Base-by-base conservation (phyloP, 2,888 invertebrate genomes). In the Catocala sponsa region DNA sequence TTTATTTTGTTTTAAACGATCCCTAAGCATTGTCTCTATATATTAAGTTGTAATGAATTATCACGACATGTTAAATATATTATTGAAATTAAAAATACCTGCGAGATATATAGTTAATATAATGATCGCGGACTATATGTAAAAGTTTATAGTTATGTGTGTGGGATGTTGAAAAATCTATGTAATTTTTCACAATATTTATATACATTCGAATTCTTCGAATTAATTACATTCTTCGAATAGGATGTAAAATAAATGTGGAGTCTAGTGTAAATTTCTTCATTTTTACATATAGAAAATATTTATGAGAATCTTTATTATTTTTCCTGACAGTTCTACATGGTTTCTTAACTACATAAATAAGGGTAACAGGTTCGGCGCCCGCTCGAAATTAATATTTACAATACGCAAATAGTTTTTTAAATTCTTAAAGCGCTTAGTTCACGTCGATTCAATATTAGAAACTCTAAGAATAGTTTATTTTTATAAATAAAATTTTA, bases 1-100 rank as follows among this genome's bases (percentile, higher is more conserved):
- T 91, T 91, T 91, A 92, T 93, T 87, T 89, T 86, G 77, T 91
- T 91, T 89, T 90, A 90, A 92, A 90, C 82, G 87, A 85, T 87
- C 81, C 80, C 79, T 80, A 75, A 81, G 85, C 82, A 84, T 85
- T 85, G 81, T 84, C 75, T 82, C 75, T 80, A 70, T 79, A 72
- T 78, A 74, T 76, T 72, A 68, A 70, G 71, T 68, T 68, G 53
- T 38, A 51, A 54, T 65, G 65, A 68, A 68, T 70, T 70, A 72
- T 78, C 46, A 70, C 51, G 70, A n/a, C n/a, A n/a, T 73, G 75
- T 49, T 73, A 56, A 68, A 59, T 66, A 49, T 41, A 49, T 42
- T 32, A 55, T 48, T 55, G 55, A 32, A 52, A 42, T 47, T 47
- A 32, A 32, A 10, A 41, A 15, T 12, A 42, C 4, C 25, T 47